Base-by-base conservation (phyloP, 2,888 invertebrate genomes). In the Fragum fragum region DNA sequence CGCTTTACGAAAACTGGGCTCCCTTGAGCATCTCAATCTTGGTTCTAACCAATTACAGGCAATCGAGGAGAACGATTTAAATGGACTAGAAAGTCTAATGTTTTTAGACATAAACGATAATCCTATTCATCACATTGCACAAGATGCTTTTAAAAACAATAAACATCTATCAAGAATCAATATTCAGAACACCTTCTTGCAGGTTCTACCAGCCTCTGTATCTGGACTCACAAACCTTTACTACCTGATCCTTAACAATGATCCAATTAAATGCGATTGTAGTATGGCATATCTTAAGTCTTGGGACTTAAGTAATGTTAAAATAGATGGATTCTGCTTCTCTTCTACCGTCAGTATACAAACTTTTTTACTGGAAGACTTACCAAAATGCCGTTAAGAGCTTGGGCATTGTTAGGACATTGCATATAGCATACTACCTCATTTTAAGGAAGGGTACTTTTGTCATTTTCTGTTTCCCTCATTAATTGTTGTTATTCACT, bases 231-330 rank as follows among this genome's bases (percentile, higher is more conserved):
- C 21, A 2, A 11, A 23, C 11, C 57, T 57, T 2, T 26, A 57
- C 23, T 23, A 57, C 26, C 28, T 57, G 5, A 57, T 14, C 7
- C 26, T 57, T 3, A 14, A 21, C 9, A 26, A 57, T 57, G 57
- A 57, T 23, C 57, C 57, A 6, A 57, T 57, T 14, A 26, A 26
- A 26, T 57, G 57, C 23, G 28, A 57, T 26, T 57, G 57, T 57
- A 26, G 57, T 26, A 7, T 57, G 23, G 11, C 23, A 11, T 57
- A 57, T 57, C 28, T 57, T 5, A 57, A 57, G n/a, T 21, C 57
- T 11, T 57, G 57, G 57, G 28, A 57, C n/a, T 2, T 57, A 3
- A 23, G 11, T 23, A 57, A 57, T 57, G 28, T 57, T 11, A 23
- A 23, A 2, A 57, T 57, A 14, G 23, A 57, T 23, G 57, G 57